Evolutionary conservation across 2,113 vertebrate genomes (phyloP).

Genomic region (Cavia aperea): DNA sequence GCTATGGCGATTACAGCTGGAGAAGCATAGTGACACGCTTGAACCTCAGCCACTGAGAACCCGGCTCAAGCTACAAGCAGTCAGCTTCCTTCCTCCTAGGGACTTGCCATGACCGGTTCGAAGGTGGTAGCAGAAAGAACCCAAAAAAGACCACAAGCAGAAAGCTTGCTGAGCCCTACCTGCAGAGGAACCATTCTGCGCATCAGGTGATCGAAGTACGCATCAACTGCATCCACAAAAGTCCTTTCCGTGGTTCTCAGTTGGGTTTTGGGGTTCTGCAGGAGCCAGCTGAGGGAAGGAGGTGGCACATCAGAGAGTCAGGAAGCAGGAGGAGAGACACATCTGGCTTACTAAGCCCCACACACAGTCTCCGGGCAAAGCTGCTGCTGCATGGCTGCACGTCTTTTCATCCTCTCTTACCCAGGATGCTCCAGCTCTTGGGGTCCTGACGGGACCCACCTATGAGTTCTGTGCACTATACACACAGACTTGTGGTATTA

Average conservation of each 20-base stretch:
- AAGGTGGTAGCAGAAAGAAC: background rate
- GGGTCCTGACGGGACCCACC: too few relatives aligned
- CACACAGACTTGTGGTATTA: background rate
- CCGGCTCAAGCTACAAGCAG: background rate
- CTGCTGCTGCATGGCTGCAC: background rate
- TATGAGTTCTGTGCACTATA: background rate
- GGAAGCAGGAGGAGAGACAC: background rate
- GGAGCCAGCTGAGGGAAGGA: constrained; percentile 82
- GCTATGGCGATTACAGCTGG: too few relatives aligned
- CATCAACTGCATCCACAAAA: constrained; percentile 84
- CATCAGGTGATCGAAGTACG: constrained; percentile 86
- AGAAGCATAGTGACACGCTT: background rate
- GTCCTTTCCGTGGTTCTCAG: constrained; percentile 83
- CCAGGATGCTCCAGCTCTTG: rapidly evolving
- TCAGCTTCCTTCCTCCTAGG: background rate
- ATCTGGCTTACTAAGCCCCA: background rate
- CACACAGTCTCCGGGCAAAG: background rate
- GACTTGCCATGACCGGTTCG: rapidly evolving
- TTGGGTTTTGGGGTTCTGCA: constrained; percentile 81
- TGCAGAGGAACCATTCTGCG: constrained; percentile 83
- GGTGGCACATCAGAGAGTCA: background rate
- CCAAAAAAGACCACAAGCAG: rapidly evolving
- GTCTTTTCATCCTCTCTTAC: background rate
- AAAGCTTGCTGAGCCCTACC: constrained; percentile 71
- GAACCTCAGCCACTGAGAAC: background rate